Evolutionary conservation across 2,888 invertebrate genomes (phyloP), one percentile per base, ranked within the genome.

Genomic region (Harpagoxenus sublaevis): DNA sequence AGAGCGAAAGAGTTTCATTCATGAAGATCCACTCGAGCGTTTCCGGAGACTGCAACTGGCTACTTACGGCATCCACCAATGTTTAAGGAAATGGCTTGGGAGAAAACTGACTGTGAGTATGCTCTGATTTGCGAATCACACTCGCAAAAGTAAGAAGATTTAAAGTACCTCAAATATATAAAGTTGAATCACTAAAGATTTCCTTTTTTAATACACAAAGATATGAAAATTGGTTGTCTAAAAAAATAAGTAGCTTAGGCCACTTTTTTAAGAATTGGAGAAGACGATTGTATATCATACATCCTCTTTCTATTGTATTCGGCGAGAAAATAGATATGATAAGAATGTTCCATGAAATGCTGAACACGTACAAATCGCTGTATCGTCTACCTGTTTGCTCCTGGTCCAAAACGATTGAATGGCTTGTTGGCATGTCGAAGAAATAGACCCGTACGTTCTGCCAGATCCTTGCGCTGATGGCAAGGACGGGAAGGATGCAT

Each of bases 321-420:
- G 0, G 28, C 8, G 1, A 75, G 6, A 63, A 6, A 35, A 62
- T 28, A 39, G 6, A 28, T 10, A 23, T 3, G 35, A 48, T 15
- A 9, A 60, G 42, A 53, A 66, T 12, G 9, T 55, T 31, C 1
- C 5, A 15, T 15, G 4, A 53, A 45, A 45, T 28, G 15, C 4
- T 10, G 0, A 78, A 45, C 15, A 6, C 35, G 15, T 53, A 48
- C 6, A 60, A 60, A 71, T 12, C 28, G 9, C 31, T 31, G 15
- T 51, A 48, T 28, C 45, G 18, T 60, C 70, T 94, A 94, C 94
- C 94, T 94, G 93, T 86, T 89, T 93, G 82, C 92, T 93, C 82
- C 92, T 90, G 83, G 90, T 93, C 94, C 94, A 94, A 65, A 95
- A 86, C 6, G 93, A 92, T 53, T 91, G 93, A 48, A 94, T 88